Evolutionary conservation across 1,140 invertebrate genomes (phyloP).

Genomic region (Sipha flava): DNA sequence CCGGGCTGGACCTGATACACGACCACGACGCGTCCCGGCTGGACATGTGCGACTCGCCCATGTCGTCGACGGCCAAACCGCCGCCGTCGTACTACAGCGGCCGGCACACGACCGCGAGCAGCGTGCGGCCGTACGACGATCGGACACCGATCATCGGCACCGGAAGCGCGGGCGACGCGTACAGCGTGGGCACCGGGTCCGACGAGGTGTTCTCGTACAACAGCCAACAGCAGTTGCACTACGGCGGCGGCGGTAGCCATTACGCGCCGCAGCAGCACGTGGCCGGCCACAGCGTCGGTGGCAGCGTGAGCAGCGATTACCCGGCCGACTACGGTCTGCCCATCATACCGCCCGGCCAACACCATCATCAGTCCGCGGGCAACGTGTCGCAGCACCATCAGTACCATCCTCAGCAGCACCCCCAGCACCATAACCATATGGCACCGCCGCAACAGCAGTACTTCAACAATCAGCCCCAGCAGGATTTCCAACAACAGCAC

Average conservation of each 20-base stretch:
- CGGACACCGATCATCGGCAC: constrained; percentile 33
- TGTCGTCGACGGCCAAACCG: constrained; percentile 15
- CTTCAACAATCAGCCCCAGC: not conserved
- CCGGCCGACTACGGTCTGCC: constrained; percentile 44
- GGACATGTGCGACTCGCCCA: constrained; percentile 23
- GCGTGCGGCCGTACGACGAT: constrained; percentile 18
- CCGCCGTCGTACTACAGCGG: constrained; percentile 19
- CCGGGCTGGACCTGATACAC: constrained; percentile 20
- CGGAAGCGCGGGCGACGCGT: not conserved
- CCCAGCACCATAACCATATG: not conserved
- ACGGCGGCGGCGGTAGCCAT: not conserved
- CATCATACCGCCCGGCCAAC: constrained; percentile 36
- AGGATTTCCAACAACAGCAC: not conserved
- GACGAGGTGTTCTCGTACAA: constrained; percentile 34
- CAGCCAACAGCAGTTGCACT: constrained; percentile 4
- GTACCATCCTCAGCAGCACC: not conserved
- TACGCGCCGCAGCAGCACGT: not conserved
- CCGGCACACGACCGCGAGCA: not conserved
- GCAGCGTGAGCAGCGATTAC: constrained; percentile 37
- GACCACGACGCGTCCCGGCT: constrained; percentile 19
- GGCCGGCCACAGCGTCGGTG: not conserved
- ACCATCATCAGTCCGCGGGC: not conserved
- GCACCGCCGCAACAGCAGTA: not conserved
- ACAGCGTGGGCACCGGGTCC: constrained; percentile 32
- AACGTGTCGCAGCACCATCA: not conserved